Evolutionary conservation across 2,888 invertebrate species (phyloP), one percentile per base, ranked within the genome.

Genomic region (Drosophila algonquin): DNA sequence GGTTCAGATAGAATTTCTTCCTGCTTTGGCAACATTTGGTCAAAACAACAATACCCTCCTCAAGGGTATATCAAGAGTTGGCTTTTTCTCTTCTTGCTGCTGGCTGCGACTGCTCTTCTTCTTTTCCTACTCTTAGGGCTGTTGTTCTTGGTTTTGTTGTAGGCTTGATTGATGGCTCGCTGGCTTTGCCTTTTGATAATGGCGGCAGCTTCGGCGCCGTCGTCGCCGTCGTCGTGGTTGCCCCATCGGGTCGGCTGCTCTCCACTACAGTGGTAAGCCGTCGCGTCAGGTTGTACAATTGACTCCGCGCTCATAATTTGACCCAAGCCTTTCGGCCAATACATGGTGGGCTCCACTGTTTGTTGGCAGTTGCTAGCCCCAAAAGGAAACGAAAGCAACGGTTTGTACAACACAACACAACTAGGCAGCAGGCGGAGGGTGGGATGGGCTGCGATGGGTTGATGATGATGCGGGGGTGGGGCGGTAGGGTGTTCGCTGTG

Each of bases 111-210:
- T 44, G 54, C 47, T 21, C 52, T 48, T 9, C 40, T 47, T 21
- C 30, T 51, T 40, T 18, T 24, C 12, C 12, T 24, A 40, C 40
- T 10, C 48, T 45, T 40, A 46, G 40, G 65, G 56, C 35, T 68
- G 54, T 47, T 62, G 64, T 35, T 73, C 59, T 40, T 79, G 80
- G 35, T 76, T 76, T 48, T 82, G 75, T 68, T 86, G 87, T 55
- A 72, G 76, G 76, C 76, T 87, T 85, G 84, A 85, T 85, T 85
- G 87, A 85, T 87, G 85, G 84, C 85, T 79, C 74, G 76, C 60
- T 69, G 72, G 79, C 67, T 73, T 85, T 76, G 81, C 81, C 85
- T 81, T 87, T 81, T 84, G 79, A 85, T 87, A 87, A 84, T 87
- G 80, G 80, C 85, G 79, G 79, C 82, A 74, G 58, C 65, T 21